phyloP scores from a whole-genome alignment of 1,140 invertebrate genomes.

The Bombus difficillimus region DNA sequence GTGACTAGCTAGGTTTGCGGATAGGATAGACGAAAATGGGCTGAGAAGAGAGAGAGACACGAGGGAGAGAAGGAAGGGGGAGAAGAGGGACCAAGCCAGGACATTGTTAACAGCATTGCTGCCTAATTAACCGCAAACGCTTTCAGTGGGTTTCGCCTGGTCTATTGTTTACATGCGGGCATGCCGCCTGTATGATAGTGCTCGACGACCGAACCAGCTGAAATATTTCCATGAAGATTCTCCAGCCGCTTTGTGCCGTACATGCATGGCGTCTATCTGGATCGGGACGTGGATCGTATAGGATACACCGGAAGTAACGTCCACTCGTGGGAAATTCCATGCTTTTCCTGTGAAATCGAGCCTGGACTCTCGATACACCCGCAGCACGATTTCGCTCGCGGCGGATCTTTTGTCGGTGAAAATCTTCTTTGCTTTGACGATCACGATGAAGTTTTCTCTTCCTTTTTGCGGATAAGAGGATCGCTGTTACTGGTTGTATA shows the following conservation, averaged over 20 bases:
- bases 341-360: background rate
- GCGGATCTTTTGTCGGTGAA: background rate
- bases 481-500: background rate
- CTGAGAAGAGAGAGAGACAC: background rate
- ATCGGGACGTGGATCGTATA: constrained; percentile 11
- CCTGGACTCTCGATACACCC: background rate
- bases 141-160: constrained; percentile 69
- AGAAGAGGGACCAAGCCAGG: constrained; percentile 47
- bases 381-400: background rate
- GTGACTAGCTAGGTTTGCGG: constrained; percentile 30
- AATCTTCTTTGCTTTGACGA: background rate
- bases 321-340: constrained; percentile 26
- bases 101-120: constrained; percentile 75
- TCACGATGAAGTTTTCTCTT: background rate
- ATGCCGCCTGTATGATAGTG: constrained; percentile 64
- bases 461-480: background rate
- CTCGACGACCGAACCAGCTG: constrained; percentile 66
- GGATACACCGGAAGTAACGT: constrained; percentile 32
- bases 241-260: constrained; percentile 56
- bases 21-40: constrained; percentile 44
- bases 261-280: constrained; percentile 20
- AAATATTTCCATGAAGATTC: constrained; percentile 71
- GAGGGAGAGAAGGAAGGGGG: background rate
- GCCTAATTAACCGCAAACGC: constrained; percentile 77
- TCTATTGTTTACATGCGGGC: constrained; percentile 73